Base-by-base conservation (phyloP, 1,140 invertebrate species). In the Coelopa frigida region DNA sequence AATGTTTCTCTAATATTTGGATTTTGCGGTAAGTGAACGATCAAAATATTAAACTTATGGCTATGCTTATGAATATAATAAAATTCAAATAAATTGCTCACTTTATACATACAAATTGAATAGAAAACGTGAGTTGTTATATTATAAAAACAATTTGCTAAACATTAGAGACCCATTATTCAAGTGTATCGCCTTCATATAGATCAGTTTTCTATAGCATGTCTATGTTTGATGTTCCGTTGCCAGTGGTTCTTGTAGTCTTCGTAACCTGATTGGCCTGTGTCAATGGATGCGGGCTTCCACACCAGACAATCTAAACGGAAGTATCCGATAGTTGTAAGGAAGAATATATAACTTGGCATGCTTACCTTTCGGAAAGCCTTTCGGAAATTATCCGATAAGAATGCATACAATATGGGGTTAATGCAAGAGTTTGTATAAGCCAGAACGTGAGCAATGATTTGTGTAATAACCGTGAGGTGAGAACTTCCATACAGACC, bases 401-500 rank as follows among this genome's bases (percentile, higher is more conserved):
- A 70, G 57, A 89, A 89, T 1, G 88, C 92, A 71, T 97, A 97
- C n/a, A 97, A 77, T 48, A 97, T 87, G 0, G 94, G 94, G 68
- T 97, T 96, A 48, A 96, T 84, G 61, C 92, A 95, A 51, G 87
- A 90, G 73, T 95, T 96, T 69, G 86, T 89, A 71, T 97, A 97
- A 3, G 92, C 92, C 40, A 96, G 70, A n/a, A 94, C 87, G 59
- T 95, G 89, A 6, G 87, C 82, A 4, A 81, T 79, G 50, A 94
- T 89, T 70, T 92, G 87, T 5, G 84, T 72, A 14, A 86, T 78
- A 54, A 89, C 80, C 43, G 81, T 78, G 38, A 78, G 72, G 56
- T 78, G 75, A 8, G 75, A 67, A 2, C 70, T 76, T 37, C 81
- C 78, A 70, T 87, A 91, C 35, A 75, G 58, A 49, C 81, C 71